Evolutionary conservation across 2,113 vertebrate genomes (phyloP).

Genomic region (Calidris pugnax): DNA sequence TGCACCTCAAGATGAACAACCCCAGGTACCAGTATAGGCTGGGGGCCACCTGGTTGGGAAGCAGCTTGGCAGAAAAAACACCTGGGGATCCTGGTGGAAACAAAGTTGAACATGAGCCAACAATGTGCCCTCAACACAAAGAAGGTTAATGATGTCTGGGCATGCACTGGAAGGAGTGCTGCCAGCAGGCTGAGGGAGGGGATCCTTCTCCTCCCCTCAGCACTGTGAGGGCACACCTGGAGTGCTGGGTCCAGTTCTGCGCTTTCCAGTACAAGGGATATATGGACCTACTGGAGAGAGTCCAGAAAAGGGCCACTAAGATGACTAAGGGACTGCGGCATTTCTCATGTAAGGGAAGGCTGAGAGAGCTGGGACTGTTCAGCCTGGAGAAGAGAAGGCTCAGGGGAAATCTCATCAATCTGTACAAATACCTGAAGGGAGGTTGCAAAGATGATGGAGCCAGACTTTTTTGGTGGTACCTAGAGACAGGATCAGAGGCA

Average conservation of each 20-base stretch:
- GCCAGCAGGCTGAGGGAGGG: rapidly evolving
- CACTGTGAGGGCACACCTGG: neutral
- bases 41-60: too few relatives aligned
- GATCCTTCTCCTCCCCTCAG: neutral
- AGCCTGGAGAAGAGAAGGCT: neutral
- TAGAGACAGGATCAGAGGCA: neutral
- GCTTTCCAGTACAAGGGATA: neutral
- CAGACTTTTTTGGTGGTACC: neutral
- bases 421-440: neutral
- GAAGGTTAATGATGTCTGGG: neutral
- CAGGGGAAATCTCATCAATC: neutral
- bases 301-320: too few relatives aligned
- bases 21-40: neutral
- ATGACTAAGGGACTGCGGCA: too few relatives aligned
- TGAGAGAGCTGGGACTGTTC: neutral
- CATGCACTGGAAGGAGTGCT: neutral
- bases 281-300: too few relatives aligned
- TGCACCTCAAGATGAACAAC: neutral
- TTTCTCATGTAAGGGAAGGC: neutral
- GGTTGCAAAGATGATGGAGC: neutral
- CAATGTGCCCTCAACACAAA: neutral
- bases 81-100: neutral
- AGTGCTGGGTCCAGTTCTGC: neutral
- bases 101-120: neutral
- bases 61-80: neutral